Percentiles rank a stretch among this genome's conserved stretches.
These are phyloP conservation scores for Ceratina calcarata DNA, from an alignment of 1,140 invertebrate genomes.

Conservation along the genomic window DNA sequence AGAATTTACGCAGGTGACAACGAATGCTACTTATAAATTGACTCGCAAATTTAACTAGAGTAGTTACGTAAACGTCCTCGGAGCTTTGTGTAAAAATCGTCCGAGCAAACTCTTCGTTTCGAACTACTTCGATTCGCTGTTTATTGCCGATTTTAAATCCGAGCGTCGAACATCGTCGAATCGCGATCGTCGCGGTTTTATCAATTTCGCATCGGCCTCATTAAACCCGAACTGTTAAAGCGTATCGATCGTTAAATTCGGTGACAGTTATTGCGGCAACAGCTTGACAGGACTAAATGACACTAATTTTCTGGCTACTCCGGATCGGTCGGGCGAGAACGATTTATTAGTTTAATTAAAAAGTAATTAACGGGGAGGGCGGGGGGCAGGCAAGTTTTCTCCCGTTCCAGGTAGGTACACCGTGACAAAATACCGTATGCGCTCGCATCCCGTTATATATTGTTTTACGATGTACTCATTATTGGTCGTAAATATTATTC, in stretches of 20 bases:
- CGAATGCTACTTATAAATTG: neutral
- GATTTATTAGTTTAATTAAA: constrained; percentile 32
- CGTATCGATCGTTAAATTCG: constrained; percentile 8
- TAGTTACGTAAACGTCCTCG: neutral
- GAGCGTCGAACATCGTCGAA: neutral
- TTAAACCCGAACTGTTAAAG: neutral
- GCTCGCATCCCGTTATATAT: constrained; percentile 6
- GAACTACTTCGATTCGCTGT: no score
- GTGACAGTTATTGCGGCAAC: neutral
- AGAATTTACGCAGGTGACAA: neutral
- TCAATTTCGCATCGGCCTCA: constrained; percentile 6
- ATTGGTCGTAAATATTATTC: constrained; percentile 41
- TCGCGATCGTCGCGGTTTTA: neutral
- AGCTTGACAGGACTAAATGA: neutral
- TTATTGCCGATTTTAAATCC: no score
- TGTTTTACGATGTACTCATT: constrained; percentile 31
- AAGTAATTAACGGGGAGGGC: constrained; percentile 12
- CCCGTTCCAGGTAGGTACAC: neutral
- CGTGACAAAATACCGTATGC: neutral
- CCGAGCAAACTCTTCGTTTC: no score
- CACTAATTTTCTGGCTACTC: constrained; percentile 3
- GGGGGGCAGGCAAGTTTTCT: neutral
- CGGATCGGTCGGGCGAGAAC: neutral
- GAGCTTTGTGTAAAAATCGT: no score
- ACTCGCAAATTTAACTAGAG: neutral